Evolutionary conservation across 2,888 invertebrate species (phyloP), one percentile per base, ranked within the genome.

Genomic region (Asteroscopus sphinx): DNA sequence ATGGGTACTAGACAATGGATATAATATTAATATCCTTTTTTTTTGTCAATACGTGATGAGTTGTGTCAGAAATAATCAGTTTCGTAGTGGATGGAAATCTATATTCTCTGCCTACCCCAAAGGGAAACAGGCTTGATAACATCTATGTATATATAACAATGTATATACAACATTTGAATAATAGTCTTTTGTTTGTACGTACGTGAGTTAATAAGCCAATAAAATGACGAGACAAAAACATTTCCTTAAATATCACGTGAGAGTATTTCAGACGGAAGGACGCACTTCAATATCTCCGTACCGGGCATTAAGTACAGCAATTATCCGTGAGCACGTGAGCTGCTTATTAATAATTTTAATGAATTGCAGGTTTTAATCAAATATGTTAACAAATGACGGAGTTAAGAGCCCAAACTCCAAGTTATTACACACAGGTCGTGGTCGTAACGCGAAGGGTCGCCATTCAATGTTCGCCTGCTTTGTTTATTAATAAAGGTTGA

Each of bases 401-500:
- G 64, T 70, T 68, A 68, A 41, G 67, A 64, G 69, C 59, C 48
- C 36, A 55, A 65, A 55, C 48, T 56, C 57, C 8, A 61, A 68
- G 72, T 71, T 72, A 76, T 70, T 68, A 76, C 70, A 33, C 60
- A 61, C 52, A 72, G 68, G 63, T 68, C 59, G 74, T 62, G 36
- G 52, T 54, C 21, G 46, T 60, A 66, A 66, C 47, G 33, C 13
- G 17, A 39, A 60, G 68, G 64, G 65, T 65, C 60, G 62, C 58
- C 47, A 52, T 70, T 68, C 56, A 63, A 47, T 54, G 54, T 51
- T 63, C 57, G 49, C 56, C 63, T 48, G 51, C 65, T 78, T 82
- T 82, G 80, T 79, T 80, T 83, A 84, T 86, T 83, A 85, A 85
- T 83, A 83, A 68, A 74, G 71, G 65, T 53, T 73, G 79, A 70